Evolutionary conservation across 2,888 invertebrate genomes (phyloP), one percentile per base, ranked within the genome.

Genomic region (Tanypteryx hageni): DNA sequence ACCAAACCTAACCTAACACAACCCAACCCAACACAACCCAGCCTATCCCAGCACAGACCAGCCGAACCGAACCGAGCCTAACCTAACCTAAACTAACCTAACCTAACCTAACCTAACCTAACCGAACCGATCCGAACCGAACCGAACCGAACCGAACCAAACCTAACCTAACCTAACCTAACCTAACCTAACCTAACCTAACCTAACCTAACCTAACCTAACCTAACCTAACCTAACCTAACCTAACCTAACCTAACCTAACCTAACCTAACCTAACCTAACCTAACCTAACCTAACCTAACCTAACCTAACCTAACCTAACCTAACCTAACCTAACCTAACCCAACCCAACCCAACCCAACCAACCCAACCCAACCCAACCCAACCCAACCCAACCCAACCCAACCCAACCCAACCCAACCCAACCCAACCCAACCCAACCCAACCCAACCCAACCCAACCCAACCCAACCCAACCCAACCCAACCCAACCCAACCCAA

Each of bases 281-380:
- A 93, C 93, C 93, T 93, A 93, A 93, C 93, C 93, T 93, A 93
- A 93, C 93, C 93, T 93, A 93, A 93, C 93, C 93, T 93, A 93
- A 93, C 93, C 93, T 92, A 93, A 93, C 93, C 93, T 92, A 93
- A 93, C 93, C 93, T 93, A 93, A 93, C 93, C 93, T 92, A 93
- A 93, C 93, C 93, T 92, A 93, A 93, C 93, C 92, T 92, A 92
- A 93, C 93, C 93, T 92, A 93, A 93, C 94, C 93, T 93, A 93
- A 93, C 93, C 93, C 93, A 93, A 93, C 93, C 94, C 93, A 94
- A 94, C 94, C 93, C 93, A 93, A 93, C 94, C 93, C 92, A 92
- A 92, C 92, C 83, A 76, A 92, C 82, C 93, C 93, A 91, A 92
- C 92, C 92, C 89, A 92, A 92, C 92, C 93, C 93, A 92, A 93